These are phyloP conservation scores for Scaptomyza caliginosa DNA, from an alignment of 2,888 invertebrate genomes.

Conservation along the genomic window DNA sequence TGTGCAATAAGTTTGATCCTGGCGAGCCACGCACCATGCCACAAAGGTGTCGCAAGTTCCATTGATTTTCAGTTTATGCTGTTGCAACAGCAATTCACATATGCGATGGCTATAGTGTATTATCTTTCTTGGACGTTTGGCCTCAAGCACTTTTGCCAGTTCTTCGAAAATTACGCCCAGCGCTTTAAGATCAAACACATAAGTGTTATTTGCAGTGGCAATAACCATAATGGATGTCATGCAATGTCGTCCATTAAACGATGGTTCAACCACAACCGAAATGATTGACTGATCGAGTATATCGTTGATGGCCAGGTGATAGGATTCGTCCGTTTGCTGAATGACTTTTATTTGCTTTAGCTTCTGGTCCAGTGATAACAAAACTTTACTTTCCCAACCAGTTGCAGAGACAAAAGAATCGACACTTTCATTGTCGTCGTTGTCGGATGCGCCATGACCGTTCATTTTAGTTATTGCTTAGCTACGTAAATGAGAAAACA, in stretches of 20 bases:
- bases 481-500: not conserved
- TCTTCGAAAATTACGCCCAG: constrained; percentile 46
- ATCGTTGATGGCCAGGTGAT: constrained; percentile 51
- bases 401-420: constrained; percentile 32
- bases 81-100: constrained; percentile 36
- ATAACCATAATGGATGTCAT: constrained; percentile 38
- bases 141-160: constrained; percentile 34
- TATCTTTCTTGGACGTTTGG: constrained; percentile 45
- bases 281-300: constrained; percentile 49
- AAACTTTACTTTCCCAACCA: constrained; percentile 6
- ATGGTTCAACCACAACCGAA: constrained; percentile 58
- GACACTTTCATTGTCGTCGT: constrained; percentile 19
- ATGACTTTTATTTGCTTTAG: constrained; percentile 40
- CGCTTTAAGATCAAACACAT: constrained; percentile 53
- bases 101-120: constrained; percentile 65
- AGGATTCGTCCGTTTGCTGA: constrained; percentile 45
- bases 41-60: constrained; percentile 62
- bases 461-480: not conserved
- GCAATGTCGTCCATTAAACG: constrained; percentile 60
- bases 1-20: constrained; percentile 18
- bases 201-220: constrained; percentile 50
- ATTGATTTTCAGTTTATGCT: constrained; percentile 28
- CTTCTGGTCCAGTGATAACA: constrained; percentile 30
- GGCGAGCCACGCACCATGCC: constrained; percentile 45
- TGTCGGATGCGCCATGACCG: not conserved